These are phyloP conservation scores for Thecophora atra DNA, from an alignment of 2,888 invertebrate species.

Conservation along the genomic window DNA sequence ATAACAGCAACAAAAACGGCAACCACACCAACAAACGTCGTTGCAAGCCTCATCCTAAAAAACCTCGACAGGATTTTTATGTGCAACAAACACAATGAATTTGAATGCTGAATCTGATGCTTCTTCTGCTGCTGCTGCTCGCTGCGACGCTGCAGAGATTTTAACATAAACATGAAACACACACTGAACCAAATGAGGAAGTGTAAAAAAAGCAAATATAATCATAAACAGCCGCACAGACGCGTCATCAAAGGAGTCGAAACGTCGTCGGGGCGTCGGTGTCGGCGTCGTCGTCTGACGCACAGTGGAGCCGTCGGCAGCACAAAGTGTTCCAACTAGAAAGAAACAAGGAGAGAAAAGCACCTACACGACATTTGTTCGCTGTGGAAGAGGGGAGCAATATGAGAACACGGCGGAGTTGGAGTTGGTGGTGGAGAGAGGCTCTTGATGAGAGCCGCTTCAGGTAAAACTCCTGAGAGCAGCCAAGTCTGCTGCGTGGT, in stretches of 20 bases:
- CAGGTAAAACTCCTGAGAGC: too few species aligned
- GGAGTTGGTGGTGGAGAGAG: not conserved
- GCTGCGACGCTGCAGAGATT: conserved; percentile 2
- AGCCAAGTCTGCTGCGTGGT: too few species aligned
- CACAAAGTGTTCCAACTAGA: conserved; percentile 12
- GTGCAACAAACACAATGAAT: conserved; percentile 21
- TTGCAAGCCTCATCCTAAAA: not conserved
- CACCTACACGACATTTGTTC: not conserved
- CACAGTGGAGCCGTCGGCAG: not conserved
- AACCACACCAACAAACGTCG: conserved; percentile 7
- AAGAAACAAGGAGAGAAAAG: conserved; percentile 5
- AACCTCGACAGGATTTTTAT: not conserved
- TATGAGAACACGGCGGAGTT: not conserved
- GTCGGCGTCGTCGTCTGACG: not conserved
- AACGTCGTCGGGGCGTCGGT: not conserved
- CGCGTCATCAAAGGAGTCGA: not conserved
- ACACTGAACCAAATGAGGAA: not conserved
- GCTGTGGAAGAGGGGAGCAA: not conserved
- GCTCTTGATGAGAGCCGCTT: not conserved
- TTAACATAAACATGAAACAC: not conserved
- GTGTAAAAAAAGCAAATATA: not conserved
- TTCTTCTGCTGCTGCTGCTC: not conserved
- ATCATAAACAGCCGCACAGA: not conserved
- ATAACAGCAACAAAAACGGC: conserved; percentile 16
- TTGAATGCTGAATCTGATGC: conserved; percentile 17